These are phyloP conservation scores for Pristionchus fissidentatus DNA, from an alignment of 2,888 invertebrate species.

Conservation along the genomic window DNA sequence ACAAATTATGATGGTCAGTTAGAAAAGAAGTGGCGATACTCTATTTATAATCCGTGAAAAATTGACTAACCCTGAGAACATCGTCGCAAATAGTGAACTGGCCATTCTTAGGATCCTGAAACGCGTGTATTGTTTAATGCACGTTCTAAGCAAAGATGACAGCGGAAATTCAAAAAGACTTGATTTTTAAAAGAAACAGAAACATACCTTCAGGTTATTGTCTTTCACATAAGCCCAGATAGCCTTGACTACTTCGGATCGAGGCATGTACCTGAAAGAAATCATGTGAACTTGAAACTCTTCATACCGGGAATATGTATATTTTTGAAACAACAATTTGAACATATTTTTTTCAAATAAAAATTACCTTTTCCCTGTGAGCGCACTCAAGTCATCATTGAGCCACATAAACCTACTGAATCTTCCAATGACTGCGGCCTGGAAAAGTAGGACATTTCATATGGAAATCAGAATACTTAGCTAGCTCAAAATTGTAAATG, in stretches of 20 bases:
- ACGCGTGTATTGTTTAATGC: neutral
- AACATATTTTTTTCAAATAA: neutral
- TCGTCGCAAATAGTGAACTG: constrained; percentile 40
- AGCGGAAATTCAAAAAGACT: neutral
- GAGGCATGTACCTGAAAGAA: constrained; percentile 34
- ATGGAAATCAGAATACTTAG: too few relatives aligned
- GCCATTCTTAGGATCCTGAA: constrained; percentile 42
- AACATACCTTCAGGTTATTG: neutral
- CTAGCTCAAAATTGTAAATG: too few relatives aligned
- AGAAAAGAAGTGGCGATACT: neutral
- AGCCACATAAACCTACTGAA: neutral
- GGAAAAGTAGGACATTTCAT: too few relatives aligned
- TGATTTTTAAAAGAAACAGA: neutral
- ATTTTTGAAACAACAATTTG: neutral
- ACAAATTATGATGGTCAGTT: neutral
- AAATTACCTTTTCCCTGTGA: constrained; percentile 11
- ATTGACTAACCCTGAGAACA: constrained; percentile 4
- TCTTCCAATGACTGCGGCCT: neutral
- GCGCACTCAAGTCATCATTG: constrained; percentile 1
- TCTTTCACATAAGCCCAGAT: constrained; percentile 35
- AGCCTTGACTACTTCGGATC: constrained; percentile 22
- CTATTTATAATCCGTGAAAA: neutral
- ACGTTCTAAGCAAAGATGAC: neutral
- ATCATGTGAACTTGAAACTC: neutral
- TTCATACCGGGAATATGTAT: neutral